phyloP scores from a whole-genome alignment of 2,888 invertebrate species.

The Metalampra italica region DNA sequence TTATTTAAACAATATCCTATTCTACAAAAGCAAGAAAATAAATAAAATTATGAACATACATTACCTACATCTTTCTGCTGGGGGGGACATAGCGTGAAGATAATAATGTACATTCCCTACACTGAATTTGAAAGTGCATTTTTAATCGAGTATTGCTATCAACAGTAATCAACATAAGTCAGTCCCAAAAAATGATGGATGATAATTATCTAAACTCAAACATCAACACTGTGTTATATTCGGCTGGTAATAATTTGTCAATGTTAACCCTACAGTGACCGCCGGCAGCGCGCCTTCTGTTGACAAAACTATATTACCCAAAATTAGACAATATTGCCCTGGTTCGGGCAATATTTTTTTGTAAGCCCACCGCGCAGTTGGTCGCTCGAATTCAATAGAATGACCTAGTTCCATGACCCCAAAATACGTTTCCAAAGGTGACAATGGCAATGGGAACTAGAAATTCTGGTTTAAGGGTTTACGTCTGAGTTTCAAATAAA shows the following conservation, averaged over 20 bases:
- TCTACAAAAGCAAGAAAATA: no score
- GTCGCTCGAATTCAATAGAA: constrained; percentile 40
- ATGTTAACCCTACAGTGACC: constrained; percentile 54
- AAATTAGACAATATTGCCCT: constrained; percentile 73
- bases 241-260: constrained; percentile 67
- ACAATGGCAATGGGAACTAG: constrained; percentile 65
- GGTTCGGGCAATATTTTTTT: constrained; percentile 62
- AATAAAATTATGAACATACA: no score
- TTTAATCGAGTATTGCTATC: no score
- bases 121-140: no score
- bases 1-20: no score
- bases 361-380: constrained; percentile 56
- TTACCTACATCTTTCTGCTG: no score
- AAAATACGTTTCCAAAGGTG: constrained; percentile 41
- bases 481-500: neutral
- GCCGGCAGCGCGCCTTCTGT: constrained; percentile 60
- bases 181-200: constrained; percentile 36
- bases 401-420: constrained; percentile 73
- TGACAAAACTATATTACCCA: constrained; percentile 78
- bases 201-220: constrained; percentile 34
- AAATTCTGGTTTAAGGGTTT: constrained; percentile 51
- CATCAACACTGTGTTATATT: constrained; percentile 56
- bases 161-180: neutral
- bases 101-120: no score
- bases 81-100: no score